Base-by-base conservation (phyloP, 2,113 vertebrate genomes). In the Pyxicephalus adspersus region DNA sequence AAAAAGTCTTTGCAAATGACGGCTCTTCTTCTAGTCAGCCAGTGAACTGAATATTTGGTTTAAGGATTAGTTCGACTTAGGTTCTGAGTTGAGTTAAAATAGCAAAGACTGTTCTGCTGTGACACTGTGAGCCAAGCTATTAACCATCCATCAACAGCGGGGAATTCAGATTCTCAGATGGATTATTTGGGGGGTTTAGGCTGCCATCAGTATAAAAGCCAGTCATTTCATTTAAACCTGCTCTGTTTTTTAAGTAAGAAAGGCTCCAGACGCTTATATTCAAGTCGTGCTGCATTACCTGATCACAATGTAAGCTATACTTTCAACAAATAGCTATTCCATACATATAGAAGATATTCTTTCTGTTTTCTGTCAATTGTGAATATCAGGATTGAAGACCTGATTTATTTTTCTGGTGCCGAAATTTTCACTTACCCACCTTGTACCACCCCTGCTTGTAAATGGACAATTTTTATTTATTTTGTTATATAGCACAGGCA, bases 81-180 rank as follows among this genome's bases (percentile, higher is more conserved):
- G 28, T 74, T 74, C 52, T 58, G 31, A 31, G 71, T 73, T 73
- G 52, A 73, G 57, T 76, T 74, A 63, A 61, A 61, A 76, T 76
- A 76, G 58, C 57, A 63, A 34, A 28, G 55, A 38, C 61, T 76
- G 38, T 50, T 23, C 57, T 76, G 57, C 63, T 50, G 73, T 63
- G 73, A 61, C 22, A 63, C 31, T 1, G 29, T 25, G 29, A 29
- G 29, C 29, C 29, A 45, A 29, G 73, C 55, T 76, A 61, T 76
- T 63, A 76, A 58, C 22, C 22, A 61, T 51, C 18, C 34, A 76
- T 61, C 58, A 76, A 63, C 73, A 76, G 31, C n/a, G 19, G 73
- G 73, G 71, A 45, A 63, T 63, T 50, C 57, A 8, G n/a, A 25
- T 76, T 50, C 57, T 76, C 73, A 25, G 11, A 45, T 63, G 73